These are phyloP conservation scores for Platycheirus albimanus DNA, from an alignment of 2,888 invertebrate genomes.

Conservation along the genomic window DNA sequence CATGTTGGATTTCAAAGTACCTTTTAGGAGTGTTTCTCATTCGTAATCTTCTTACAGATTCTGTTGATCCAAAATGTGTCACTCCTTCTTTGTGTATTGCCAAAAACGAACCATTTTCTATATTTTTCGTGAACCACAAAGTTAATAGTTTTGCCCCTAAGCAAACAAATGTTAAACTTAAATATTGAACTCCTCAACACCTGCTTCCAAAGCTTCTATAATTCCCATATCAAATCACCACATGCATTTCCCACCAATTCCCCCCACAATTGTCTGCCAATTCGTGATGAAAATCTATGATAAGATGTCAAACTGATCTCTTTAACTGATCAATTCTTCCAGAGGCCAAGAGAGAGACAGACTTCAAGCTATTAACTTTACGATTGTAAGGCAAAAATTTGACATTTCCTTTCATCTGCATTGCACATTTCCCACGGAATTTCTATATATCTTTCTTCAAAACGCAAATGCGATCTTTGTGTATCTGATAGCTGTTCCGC, in stretches of 20 bases:
- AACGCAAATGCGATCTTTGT: constrained; percentile 62
- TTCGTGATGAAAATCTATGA: constrained; percentile 41
- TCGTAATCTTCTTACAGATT: too few species aligned
- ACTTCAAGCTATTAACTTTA: constrained; percentile 53
- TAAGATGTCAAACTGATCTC: constrained; percentile 57
- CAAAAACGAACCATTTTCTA: too few species aligned
- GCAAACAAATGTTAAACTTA: not conserved
- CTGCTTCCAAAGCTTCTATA: too few species aligned
- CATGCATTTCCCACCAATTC: constrained; percentile 24
- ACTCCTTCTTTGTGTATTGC: too few species aligned
- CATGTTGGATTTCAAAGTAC: too few species aligned
- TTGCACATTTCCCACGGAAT: constrained; percentile 70
- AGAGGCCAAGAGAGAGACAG: not conserved
- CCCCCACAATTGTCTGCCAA: constrained; percentile 27
- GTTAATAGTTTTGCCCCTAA: too few species aligned
- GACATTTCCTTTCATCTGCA: constrained; percentile 72
- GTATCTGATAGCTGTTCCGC: constrained; percentile 15
- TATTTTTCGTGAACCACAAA: too few species aligned
- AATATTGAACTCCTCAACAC: too few species aligned
- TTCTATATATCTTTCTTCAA: constrained; percentile 37
- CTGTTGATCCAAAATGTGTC: too few species aligned
- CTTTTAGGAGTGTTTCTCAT: too few species aligned
- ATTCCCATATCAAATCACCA: too few species aligned
- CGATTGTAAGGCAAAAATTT: constrained; percentile 71
- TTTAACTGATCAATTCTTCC: constrained; percentile 37